A percentile compares a stretch with the other conserved stretches of the same genome.
phyloP scores from a whole-genome alignment of 2,113 vertebrate species.

The Catharus fuscescens region DNA sequence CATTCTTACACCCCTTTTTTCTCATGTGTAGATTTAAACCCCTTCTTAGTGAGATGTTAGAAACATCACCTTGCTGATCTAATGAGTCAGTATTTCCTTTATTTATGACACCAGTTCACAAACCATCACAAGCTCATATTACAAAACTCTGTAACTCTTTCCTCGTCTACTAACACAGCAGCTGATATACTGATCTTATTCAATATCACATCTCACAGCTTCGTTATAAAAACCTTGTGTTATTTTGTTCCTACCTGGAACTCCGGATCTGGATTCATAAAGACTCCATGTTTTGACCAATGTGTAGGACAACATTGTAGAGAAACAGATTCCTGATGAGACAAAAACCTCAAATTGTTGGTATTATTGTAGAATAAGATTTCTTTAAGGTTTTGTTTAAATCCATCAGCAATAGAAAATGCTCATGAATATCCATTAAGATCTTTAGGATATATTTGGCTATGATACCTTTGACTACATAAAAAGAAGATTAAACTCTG shows the following conservation, averaged over 20 bases:
- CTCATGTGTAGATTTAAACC: not conserved
- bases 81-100: not conserved
- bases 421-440: not conserved
- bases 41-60: not conserved
- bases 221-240: not conserved
- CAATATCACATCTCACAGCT: not conserved
- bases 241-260: not conserved
- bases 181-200: not conserved
- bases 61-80: not conserved
- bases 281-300: accelerated
- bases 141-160: not conserved
- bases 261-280: not conserved
- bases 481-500: not conserved
- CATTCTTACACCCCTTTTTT: not conserved
- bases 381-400: not conserved
- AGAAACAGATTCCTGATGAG: not conserved
- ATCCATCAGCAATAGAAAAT: not conserved
- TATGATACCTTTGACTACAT: not conserved
- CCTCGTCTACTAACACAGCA: not conserved
- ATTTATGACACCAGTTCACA: not conserved
- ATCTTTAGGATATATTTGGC: not conserved
- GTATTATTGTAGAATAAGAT: not conserved
- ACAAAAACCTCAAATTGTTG: not conserved
- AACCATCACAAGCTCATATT: not conserved
- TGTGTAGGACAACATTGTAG: not conserved